A percentile compares a stretch with the other conserved stretches of the same genome.
Evolutionary conservation across 2,113 vertebrate species (phyloP).

Genomic region (Prunella himalayana): DNA sequence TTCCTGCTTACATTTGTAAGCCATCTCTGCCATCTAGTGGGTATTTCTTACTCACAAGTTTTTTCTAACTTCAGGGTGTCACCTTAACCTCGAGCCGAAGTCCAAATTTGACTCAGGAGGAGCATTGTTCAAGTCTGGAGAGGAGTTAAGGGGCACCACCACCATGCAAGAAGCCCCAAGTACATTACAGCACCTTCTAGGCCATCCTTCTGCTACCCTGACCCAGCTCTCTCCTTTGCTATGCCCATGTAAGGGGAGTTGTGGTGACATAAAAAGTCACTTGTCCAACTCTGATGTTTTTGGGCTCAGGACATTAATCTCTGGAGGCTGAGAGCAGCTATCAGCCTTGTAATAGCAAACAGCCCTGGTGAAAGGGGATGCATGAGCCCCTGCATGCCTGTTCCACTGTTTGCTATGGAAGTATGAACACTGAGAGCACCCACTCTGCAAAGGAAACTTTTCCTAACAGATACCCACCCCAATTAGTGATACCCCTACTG

Average conservation of each 20-base stretch:
- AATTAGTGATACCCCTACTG: neutral
- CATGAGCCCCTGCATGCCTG: neutral
- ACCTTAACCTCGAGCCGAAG: neutral
- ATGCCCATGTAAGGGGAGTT: neutral
- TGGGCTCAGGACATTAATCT: neutral
- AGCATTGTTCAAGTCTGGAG: neutral
- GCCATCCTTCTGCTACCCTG: neutral
- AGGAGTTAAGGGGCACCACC: neutral
- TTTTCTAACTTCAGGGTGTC: neutral
- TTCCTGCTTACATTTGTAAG: neutral
- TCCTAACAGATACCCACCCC: neutral
- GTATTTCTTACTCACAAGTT: neutral
- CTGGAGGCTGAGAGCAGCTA: neutral
- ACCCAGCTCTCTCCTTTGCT: neutral
- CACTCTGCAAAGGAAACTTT: neutral
- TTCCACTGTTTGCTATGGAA: neutral
- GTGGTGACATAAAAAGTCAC: neutral
- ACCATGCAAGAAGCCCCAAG: neutral
- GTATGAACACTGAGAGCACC: neutral
- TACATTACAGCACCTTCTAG: neutral
- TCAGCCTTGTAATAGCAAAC: neutral
- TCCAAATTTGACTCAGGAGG: neutral
- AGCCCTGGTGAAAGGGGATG: neutral
- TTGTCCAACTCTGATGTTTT: neutral
- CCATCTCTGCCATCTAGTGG: conserved; percentile 42